Evolutionary conservation across 2,797 vertebrate species (phyloP), one percentile per base, ranked within the genome.

Genomic region (Falco concolor): DNA sequence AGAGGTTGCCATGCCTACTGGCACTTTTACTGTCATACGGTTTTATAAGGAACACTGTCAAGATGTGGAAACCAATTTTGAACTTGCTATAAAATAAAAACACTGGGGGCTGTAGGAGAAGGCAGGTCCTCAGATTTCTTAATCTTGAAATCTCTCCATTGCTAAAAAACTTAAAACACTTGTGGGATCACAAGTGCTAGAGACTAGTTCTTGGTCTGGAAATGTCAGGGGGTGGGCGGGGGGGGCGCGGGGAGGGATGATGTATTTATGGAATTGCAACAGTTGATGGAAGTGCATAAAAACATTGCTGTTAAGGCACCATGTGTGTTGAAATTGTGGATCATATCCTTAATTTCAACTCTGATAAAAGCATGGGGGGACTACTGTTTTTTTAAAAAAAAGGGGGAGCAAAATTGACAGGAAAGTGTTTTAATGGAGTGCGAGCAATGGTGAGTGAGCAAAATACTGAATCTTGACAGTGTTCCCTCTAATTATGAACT

Each of bases 21-120:
- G 97, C 98, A 97, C 97, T 98, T 97, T 98, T 98, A 98, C 98
- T 98, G 98, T 98, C 98, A 98, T 97, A 97, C 18, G 97, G 97
- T 98, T 97, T 98, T 98, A 97, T 97, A 97, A 98, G 97, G 98
- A 98, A 97, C 98, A 98, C 98, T 98, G 98, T 98, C 98, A 98
- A 98, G 98, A 97, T 98, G 96, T 96, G 97, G 96, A 98, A 97
- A 96, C 96, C 92, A 95, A 93, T 97, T 95, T 85, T 96, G 78
- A 86, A 84, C 78, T 88, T 90, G 68, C 17, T 93, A 60, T 68
- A 36, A 83, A 93, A 93, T 90, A 78, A 97, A 94, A 96, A 95
- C 52, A n/a, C 89, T 97, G 97, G 97, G 97, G 96, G 78, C 97
- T 94, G 81, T 93, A 97, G 89, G 86, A 80, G 87, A 93, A 88